Evolutionary conservation across 2,113 vertebrate species (phyloP), one percentile per base, ranked within the genome.

Genomic region (human (Homo sapiens)): DNA sequence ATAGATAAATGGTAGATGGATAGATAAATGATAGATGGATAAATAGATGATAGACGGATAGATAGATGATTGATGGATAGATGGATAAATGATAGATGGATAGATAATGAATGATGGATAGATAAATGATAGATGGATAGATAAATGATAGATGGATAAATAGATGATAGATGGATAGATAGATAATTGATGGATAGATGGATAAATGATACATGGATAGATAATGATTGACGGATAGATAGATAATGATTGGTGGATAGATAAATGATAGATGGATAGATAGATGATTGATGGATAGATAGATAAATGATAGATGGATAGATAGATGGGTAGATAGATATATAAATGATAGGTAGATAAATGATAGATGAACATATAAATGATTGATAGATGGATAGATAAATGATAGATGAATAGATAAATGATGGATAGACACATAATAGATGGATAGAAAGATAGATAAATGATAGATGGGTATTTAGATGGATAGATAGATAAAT

Each of bases 81-180:
- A 79, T 3, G 1, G 16, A 23, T 13, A 14, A 27, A 70, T 30
- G 1, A 22, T 1, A 45, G 45, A 45, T 45, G 45, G 45, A 45
- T 9, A 9, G 45, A 59, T 59, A 59, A 59, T 22, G 72, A 30
- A 30, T 52, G 5, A 52, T 6, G 45, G 45, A 45, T 8, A 45
- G 2, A 9, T 45, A 52, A 52, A 30, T 79, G 38, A 45, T 2
- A 3, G 73, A 25, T 30, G 45, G 45, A 45, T 45, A 45, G 25
- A 27, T 10, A 61, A 3, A 5, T 64, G 23, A 61, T 30, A 12
- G 61, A 0, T 4, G 11, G 10, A 45, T 45, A 45, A 8, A 66
- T 6, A 6, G 30, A 66, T 14, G 59, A 1, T 32, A 0, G n/a
- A 32, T 32, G 6, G 10, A 3, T 2, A 8, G 5, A 66, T 6